A percentile compares a stretch with the other conserved stretches of the same genome.
Conservation (phyloP, 1,140 invertebrate species). For the Drosophila lowei region DNA sequence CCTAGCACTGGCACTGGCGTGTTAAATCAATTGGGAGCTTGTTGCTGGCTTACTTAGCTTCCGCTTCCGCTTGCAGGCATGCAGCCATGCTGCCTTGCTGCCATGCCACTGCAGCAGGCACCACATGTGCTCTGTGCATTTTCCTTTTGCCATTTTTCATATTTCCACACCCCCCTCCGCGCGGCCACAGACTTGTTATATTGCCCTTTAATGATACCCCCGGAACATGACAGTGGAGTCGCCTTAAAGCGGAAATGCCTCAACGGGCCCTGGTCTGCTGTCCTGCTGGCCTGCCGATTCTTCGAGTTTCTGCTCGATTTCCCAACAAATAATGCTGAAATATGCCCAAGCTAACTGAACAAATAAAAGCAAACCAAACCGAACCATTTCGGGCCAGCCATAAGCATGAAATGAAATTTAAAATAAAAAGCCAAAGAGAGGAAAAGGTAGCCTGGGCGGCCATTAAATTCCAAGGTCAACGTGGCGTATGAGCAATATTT, state of each 20-base stretch:
- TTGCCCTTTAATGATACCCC: constrained; percentile 53
- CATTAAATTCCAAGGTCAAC: constrained; percentile 42
- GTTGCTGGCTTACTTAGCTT: constrained; percentile 74
- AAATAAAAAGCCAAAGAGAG: constrained; percentile 48
- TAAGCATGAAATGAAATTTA: constrained; percentile 38
- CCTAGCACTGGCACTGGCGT: constrained; percentile 34
- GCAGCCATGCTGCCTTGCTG: constrained; percentile 9
- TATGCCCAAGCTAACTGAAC: constrained; percentile 42
- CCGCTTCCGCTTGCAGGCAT: constrained; percentile 53
- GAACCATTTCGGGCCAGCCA: constrained; percentile 13
- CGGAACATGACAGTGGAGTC: constrained; percentile 29
- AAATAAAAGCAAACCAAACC: background rate
- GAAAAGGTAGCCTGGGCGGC: constrained; percentile 44
- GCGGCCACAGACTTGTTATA: constrained; percentile 20
- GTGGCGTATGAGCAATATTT: constrained; percentile 63
- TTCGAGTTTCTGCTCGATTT: constrained; percentile 60
- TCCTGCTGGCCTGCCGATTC: constrained; percentile 3
- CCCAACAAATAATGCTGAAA: constrained; percentile 74
- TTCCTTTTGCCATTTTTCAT: constrained; percentile 64
- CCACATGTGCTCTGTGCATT: constrained; percentile 61
- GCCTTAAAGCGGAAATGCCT: constrained; percentile 33
- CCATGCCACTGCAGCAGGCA: constrained; percentile 27
- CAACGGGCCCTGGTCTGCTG: background rate
- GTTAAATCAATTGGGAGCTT: constrained; percentile 80
- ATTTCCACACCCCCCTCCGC: constrained; percentile 23